A percentile compares a stretch with the other conserved stretches of the same genome.
Conservation (phyloP, 2,888 invertebrate genomes). For the Drosophila nigritarsus region DNA sequence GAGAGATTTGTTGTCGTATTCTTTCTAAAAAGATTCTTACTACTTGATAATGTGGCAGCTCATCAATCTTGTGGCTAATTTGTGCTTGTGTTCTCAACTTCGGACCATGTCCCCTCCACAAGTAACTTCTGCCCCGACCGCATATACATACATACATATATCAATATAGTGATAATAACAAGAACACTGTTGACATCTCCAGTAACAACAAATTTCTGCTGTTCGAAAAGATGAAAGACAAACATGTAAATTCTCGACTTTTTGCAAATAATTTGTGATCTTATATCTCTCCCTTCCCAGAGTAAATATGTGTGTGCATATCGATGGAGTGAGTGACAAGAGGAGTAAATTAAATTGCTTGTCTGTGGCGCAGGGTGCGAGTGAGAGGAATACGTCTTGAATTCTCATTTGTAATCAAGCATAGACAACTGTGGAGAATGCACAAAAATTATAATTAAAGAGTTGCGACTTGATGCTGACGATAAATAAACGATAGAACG, state of each 20-base stretch:
- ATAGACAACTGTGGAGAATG: conserved; percentile 10
- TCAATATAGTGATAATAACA: conserved; percentile 9
- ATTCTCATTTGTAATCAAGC: conserved; percentile 18
- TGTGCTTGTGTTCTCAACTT: not conserved
- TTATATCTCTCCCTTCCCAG: not conserved
- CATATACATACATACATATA: not conserved
- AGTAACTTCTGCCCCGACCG: not conserved
- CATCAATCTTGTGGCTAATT: not conserved
- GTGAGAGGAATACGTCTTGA: not conserved
- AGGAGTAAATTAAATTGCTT: conserved; percentile 27
- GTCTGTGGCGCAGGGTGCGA: conserved; percentile 5
- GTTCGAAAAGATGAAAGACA: conserved; percentile 9
- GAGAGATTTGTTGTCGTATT: not conserved
- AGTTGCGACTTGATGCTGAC: conserved; percentile 33
- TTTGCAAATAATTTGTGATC: conserved; percentile 1
- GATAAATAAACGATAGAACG: conserved; percentile 36
- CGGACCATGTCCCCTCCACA: not conserved
- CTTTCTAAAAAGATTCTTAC: not conserved
- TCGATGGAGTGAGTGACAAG: conserved; percentile 17
- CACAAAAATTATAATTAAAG: conserved; percentile 45
- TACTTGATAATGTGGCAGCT: not conserved
- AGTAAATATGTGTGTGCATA: not conserved
- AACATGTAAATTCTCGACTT: conserved; percentile 12
- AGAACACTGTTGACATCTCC: not conserved
- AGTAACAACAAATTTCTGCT: not conserved